Percentiles rank a stretch among this genome's conserved stretches.
Conservation (phyloP, 2,888 invertebrate genomes). For the Anodontia alba region DNA sequence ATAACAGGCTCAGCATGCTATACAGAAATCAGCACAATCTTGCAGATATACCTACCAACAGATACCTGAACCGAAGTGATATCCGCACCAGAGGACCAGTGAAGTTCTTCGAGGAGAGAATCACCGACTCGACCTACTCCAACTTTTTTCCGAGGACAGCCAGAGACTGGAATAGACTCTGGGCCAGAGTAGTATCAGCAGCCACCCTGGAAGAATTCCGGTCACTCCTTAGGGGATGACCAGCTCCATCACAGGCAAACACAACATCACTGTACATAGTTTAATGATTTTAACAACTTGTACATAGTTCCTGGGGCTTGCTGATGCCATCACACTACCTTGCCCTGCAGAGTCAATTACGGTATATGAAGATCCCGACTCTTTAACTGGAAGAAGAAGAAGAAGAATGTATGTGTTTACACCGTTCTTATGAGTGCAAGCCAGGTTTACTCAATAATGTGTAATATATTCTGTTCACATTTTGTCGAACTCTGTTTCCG, state of each 20-base stretch:
- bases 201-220: conserved; percentile 31
- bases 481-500: too few relatives aligned
- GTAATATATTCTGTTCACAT: too few relatives aligned
- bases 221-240: background rate
- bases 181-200: background rate
- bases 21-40: background rate
- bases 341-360: conserved; percentile 8
- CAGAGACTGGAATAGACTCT: conserved; percentile 34
- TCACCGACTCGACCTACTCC: background rate
- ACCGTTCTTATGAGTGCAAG: too few relatives aligned
- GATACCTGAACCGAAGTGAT: conserved; percentile 3
- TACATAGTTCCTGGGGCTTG: background rate
- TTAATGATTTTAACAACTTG: conserved; percentile 1
- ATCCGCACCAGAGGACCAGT: conserved; percentile 19
- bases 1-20: conserved; percentile 1
- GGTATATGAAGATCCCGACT: conserved; percentile 16
- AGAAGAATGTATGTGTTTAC: too few relatives aligned
- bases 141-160: conserved; percentile 22
- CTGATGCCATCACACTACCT: conserved; percentile 1
- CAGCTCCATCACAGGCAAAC: background rate
- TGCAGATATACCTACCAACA: background rate
- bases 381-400: conserved; percentile 12
- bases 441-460: too few relatives aligned
- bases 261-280: background rate
- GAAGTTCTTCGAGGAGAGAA: background rate